Base-by-base conservation (phyloP, 2,797 vertebrate species). In the Psittacula echo region DNA sequence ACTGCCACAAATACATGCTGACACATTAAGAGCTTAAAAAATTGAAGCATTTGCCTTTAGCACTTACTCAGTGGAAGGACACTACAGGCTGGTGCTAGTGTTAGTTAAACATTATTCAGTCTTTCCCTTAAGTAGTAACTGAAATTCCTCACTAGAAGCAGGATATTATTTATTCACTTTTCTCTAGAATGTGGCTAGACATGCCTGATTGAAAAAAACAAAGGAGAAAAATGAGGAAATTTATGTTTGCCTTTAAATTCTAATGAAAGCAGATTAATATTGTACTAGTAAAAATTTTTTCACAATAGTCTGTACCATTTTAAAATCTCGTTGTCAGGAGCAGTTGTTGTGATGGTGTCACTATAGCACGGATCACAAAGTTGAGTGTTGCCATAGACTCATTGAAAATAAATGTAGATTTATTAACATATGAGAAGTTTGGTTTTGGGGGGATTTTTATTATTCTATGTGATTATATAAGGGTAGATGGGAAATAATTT, bases 401-500 rank as follows among this genome's bases (percentile, higher is more conserved):
- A 24, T 64, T 66, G 48, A 74, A 93, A 92, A 91, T 42, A 87
- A 92, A 66, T 73, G 64, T 80, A 81, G 37, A 32, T 91, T 78
- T 95, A 90, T 82, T 94, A 81, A 47, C 3, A 3, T 62, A 72
- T 30, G 21, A 77, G 44, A 70, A 74, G 39, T 56, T 66, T 30
- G 4, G 29, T 15, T 50, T 47, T 54, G 39, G 15, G n/a, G n/a
- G 22, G n/a, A 51, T 42, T 41, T n/a, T 78, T 16, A 68, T 94
- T 85, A 14, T 87, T 91, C 60, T 76, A 15, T 81, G 54, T 73
- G 93, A 77, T 67, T 96, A 94, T 62, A 73, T 42, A 44, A 86
- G 24, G 27, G 22, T 70, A 89, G 60, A 88, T 94, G n/a, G 51
- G 54, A 90, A n/a, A 94, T 9, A 79, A 88, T 37, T 96, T 91